Evolutionary conservation across 1,140 invertebrate species (phyloP).

Genomic region (Protaetia brevitarsis): DNA sequence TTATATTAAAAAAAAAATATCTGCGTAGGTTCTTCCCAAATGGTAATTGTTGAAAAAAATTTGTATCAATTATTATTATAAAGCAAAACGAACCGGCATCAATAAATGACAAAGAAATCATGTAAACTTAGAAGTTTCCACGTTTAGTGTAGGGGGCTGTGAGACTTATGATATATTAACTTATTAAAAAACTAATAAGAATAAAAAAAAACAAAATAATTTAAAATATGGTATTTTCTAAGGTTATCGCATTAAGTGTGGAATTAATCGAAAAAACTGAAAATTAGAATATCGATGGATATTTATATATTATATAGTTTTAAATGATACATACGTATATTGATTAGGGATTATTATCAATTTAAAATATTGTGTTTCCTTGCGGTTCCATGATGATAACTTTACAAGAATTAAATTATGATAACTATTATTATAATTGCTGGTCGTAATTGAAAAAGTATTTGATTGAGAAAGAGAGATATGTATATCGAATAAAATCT

Average conservation of each 20-base stretch:
- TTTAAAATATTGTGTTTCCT: background rate
- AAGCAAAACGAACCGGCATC: too few relatives aligned
- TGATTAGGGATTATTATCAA: background rate
- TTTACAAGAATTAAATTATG: background rate
- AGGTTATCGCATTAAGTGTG: background rate
- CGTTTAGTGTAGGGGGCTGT: too few relatives aligned
- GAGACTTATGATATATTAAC: too few relatives aligned
- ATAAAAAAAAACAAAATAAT: background rate
- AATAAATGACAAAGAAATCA: too few relatives aligned
- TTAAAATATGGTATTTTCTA: too few relatives aligned
- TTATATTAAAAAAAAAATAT: too few relatives aligned
- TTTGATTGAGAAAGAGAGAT: background rate
- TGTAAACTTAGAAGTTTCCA: too few relatives aligned
- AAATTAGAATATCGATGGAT: background rate
- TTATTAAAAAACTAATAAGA: too few relatives aligned
- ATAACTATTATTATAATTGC: background rate
- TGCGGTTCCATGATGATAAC: background rate
- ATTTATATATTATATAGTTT: background rate
- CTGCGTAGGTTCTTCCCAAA: too few relatives aligned
- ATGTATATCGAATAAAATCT: background rate
- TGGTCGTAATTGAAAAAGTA: background rate
- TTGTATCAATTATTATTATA: too few relatives aligned
- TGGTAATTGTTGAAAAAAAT: too few relatives aligned
- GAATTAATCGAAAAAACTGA: background rate
- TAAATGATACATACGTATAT: background rate